Evolutionary conservation across 2,113 vertebrate species (phyloP).

Genomic region (Brienomyrus brachyistius): DNA sequence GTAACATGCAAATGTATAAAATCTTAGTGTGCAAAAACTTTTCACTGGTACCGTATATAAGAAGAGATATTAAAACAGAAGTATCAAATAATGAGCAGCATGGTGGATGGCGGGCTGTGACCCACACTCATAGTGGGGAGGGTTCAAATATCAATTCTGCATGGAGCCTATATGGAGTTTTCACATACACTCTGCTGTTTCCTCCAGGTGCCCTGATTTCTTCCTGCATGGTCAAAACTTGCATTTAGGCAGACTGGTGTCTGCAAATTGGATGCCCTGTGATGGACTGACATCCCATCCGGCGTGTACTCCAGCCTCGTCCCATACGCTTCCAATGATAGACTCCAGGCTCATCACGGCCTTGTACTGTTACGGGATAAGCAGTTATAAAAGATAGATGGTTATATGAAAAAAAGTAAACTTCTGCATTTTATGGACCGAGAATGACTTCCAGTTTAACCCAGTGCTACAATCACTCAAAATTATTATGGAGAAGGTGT

Average conservation of each 20-base stretch:
- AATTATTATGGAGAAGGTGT: neutral
- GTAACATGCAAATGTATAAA: no score
- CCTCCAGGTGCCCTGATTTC: neutral
- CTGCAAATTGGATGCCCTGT: neutral
- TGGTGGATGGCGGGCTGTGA: neutral
- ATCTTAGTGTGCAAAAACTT: no score
- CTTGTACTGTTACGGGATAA: neutral
- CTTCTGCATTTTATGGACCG: neutral
- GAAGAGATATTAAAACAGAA: neutral
- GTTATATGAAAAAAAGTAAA: neutral
- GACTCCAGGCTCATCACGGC: neutral
- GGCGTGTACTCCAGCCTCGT: neutral
- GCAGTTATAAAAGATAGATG: neutral
- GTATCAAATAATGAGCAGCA: neutral
- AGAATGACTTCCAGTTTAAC: neutral
- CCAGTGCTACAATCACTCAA: conserved; percentile 1
- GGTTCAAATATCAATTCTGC: neutral
- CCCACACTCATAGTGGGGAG: neutral
- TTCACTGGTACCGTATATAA: neutral
- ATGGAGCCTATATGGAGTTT: neutral
- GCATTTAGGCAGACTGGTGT: neutral
- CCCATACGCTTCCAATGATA: neutral
- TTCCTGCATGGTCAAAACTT: neutral
- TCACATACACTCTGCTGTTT: neutral
- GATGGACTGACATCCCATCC: neutral